A percentile compares a stretch with the other conserved stretches of the same genome.
phyloP scores from a whole-genome alignment of 1,140 invertebrate species.

The Holcopasites calliopsidis region DNA sequence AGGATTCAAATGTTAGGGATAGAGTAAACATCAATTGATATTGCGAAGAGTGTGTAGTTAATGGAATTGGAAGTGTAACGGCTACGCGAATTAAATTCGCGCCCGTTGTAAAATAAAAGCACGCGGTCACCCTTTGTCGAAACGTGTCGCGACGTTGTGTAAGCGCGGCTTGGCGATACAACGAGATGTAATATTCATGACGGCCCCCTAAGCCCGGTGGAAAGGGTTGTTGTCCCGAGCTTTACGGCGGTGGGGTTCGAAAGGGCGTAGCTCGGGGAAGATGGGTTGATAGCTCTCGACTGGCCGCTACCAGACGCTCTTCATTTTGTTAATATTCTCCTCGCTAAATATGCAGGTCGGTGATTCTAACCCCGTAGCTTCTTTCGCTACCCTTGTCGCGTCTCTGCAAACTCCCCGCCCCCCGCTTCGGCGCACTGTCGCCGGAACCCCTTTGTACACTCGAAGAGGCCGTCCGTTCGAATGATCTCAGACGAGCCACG shows the following conservation, averaged over 20 bases:
- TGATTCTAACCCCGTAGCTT: conserved; percentile 15
- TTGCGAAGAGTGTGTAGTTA: too few species aligned
- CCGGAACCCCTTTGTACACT: not conserved
- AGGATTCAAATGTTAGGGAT: too few species aligned
- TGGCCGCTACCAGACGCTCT: conserved; percentile 51
- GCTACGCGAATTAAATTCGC: not conserved
- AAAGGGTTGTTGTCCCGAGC: conserved; percentile 45
- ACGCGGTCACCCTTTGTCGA: not conserved
- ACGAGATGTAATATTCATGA: conserved; percentile 65
- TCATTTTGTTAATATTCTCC: conserved; percentile 54
- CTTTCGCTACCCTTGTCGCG: conserved; percentile 22
- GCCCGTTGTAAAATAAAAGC: not conserved
- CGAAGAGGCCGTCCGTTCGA: not conserved
- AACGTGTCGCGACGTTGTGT: conserved; percentile 4
- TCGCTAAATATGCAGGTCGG: conserved; percentile 61
- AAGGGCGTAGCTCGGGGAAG: conserved; percentile 20
- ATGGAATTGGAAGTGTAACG: too few species aligned
- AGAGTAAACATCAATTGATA: too few species aligned
- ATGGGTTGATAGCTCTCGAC: conserved; percentile 49
- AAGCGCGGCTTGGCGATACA: conserved; percentile 49
- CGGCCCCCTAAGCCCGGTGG: conserved; percentile 13
- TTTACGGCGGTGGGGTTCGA: conserved; percentile 21
- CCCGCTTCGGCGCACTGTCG: too few species aligned
- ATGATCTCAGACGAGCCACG: not conserved
- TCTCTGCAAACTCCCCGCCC: not conserved